phyloP scores from a whole-genome alignment of 2,797 vertebrate genomes.

The Chiroxiphia lanceolata region DNA sequence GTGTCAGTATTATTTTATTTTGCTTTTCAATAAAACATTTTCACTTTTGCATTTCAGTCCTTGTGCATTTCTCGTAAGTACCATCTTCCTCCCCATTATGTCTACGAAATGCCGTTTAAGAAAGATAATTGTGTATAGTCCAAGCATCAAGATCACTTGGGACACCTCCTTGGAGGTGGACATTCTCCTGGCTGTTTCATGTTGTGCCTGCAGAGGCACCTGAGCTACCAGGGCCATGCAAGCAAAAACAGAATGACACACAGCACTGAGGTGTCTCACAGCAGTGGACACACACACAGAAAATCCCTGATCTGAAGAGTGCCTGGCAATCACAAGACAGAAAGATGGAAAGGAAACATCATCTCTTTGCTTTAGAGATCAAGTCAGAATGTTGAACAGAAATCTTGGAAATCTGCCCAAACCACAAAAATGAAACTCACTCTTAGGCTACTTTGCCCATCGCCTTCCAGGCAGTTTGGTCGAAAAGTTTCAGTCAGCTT shows the following conservation, averaged over 20 bases:
- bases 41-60: slow-evolving; percentile 75
- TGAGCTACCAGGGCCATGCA: not conserved
- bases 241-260: not conserved
- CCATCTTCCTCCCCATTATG: not conserved
- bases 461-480: not conserved
- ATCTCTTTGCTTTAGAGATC: not conserved
- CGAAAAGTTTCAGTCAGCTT: not conserved
- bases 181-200: not conserved
- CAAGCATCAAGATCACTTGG: not conserved
- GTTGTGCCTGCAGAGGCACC: not conserved
- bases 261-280: not conserved
- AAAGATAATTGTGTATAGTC: not conserved
- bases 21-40: slow-evolving; percentile 79
- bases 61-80: slow-evolving; percentile 66
- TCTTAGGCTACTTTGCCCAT: not conserved
- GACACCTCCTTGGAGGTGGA: not conserved
- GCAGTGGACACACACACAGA: fast-evolving
- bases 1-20: slow-evolving; percentile 47
- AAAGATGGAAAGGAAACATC: not conserved
- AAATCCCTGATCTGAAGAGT: not conserved
- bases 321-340: not conserved
- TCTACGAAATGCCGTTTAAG: not conserved
- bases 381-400: not conserved
- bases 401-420: not conserved
- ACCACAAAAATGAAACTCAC: not conserved